Evolutionary conservation across 2,888 invertebrate genomes (phyloP), one percentile per base, ranked within the genome.

Genomic region (Aspidiotus destructor): DNA sequence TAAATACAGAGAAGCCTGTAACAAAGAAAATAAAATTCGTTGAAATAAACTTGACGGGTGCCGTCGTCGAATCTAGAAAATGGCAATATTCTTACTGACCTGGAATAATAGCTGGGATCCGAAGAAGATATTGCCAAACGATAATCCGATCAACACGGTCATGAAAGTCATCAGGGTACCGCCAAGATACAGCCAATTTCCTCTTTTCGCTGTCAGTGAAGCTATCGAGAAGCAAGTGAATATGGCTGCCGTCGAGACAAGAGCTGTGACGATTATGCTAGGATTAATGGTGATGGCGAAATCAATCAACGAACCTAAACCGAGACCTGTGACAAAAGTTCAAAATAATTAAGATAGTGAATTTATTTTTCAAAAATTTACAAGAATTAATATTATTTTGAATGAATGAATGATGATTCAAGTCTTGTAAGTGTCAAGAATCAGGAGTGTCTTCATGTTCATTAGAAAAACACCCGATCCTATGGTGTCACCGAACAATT

Each of bases 211-310:
- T 73, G 92, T 81, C 77, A 98, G 83, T 6, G 97, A 86, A 64
- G 92, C 87, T 74, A 94, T 78, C 17, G 92, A 88, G 81, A 98
- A 94, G 74, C 93, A 92, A 15, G 89, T 86, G 79, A 98, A 98
- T 68, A 97, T 88, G 60, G 95, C 80, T 48, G 88, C 84, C 1
- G 95, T 92, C 73, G 82, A 89, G 73, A 92, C 78, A 71, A 97
- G 82, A 16, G 95, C 93, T 17, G 94, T 91, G 28, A 92, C 80
- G 71, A 97, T 86, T 73, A 96, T 91, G 72, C 88, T 85, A 8
- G 96, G 94, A 78, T 97, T 86, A 71, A 96, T 79, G 71, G 82
- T 77, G 74, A 90, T 85, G 60, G 89, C 90, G 77, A 87, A 83
- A 74, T 89, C 86, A 72, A 96, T 76, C 48, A 95, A 80, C 0